These are phyloP conservation scores for Gnathonemus echidnorhynchus DNA, from an alignment of 2,113 vertebrate species.

Conservation along the genomic window DNA sequence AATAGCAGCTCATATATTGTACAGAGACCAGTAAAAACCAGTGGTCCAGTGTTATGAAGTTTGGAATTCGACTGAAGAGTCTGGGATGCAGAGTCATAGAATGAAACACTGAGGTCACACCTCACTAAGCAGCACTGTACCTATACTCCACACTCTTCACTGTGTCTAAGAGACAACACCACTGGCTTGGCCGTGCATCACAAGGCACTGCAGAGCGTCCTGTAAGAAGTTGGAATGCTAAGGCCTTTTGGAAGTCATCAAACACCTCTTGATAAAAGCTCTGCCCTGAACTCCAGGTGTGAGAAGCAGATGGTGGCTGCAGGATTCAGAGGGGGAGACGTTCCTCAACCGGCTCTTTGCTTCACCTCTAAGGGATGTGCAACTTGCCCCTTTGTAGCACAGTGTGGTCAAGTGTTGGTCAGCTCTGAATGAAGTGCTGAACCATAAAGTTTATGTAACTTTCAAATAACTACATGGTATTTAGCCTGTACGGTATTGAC, in stretches of 20 bases:
- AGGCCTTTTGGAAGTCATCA: background rate
- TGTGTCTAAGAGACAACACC: background rate
- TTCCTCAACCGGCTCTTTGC: background rate
- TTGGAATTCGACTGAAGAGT: background rate
- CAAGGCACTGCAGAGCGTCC: background rate
- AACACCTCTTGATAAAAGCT: background rate
- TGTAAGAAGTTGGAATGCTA: background rate
- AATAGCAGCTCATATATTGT: background rate
- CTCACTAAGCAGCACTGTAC: background rate
- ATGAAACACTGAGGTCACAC: background rate
- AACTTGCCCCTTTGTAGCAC: background rate
- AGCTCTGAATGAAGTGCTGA: background rate
- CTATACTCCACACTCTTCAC: background rate
- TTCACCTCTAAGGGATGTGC: background rate
- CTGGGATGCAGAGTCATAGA: background rate
- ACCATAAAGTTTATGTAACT: background rate
- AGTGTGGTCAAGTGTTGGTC: background rate
- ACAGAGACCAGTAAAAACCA: background rate
- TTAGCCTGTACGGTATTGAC: background rate
- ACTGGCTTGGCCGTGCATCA: background rate
- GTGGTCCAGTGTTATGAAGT: background rate
- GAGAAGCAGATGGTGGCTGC: background rate
- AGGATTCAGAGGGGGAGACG: background rate
- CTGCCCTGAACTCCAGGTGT: background rate
- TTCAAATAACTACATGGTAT: background rate